These are phyloP conservation scores for Atethmia centrago DNA, from an alignment of 2,888 invertebrate species.

Conservation along the genomic window DNA sequence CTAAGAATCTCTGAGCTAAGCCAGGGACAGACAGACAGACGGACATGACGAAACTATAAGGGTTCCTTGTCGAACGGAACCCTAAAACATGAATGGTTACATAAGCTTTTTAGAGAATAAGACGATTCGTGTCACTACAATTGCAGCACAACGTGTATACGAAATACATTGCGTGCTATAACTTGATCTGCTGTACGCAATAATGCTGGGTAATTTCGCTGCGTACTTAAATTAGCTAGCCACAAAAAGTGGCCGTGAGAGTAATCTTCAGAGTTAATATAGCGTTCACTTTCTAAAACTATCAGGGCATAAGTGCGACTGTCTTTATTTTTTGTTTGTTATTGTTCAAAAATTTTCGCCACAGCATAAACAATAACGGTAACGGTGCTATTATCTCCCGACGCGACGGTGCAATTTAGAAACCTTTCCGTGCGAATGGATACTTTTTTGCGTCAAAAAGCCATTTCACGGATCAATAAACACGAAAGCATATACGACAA, in stretches of 20 bases:
- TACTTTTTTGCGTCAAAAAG: conserved; percentile 65
- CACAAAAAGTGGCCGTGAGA: conserved; percentile 76
- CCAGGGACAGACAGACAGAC: too few relatives aligned
- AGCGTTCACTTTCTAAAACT: conserved; percentile 78
- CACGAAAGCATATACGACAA: conserved; percentile 69
- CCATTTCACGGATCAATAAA: conserved; percentile 75
- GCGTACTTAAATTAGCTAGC: conserved; percentile 70
- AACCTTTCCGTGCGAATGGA: conserved; percentile 72
- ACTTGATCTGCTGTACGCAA: conserved; percentile 70
- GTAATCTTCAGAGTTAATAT: conserved; percentile 65
- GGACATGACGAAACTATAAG: too few relatives aligned
- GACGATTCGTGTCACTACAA: conserved; percentile 82
- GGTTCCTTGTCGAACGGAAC: too few relatives aligned
- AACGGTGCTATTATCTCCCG: conserved; percentile 72
- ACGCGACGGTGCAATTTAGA: conserved; percentile 73
- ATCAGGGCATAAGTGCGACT: conserved; percentile 63
- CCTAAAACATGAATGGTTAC: too few relatives aligned
- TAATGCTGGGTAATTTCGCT: conserved; percentile 66
- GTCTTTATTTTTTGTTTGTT: conserved; percentile 64
- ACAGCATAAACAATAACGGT: conserved; percentile 68
- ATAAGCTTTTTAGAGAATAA: conserved; percentile 70
- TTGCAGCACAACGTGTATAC: conserved; percentile 73
- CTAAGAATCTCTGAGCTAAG: too few relatives aligned
- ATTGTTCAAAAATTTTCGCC: conserved; percentile 36
- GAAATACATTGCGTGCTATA: conserved; percentile 72